Evolutionary conservation across 2,888 invertebrate species (phyloP).

Genomic region (Pandemis heparana): DNA sequence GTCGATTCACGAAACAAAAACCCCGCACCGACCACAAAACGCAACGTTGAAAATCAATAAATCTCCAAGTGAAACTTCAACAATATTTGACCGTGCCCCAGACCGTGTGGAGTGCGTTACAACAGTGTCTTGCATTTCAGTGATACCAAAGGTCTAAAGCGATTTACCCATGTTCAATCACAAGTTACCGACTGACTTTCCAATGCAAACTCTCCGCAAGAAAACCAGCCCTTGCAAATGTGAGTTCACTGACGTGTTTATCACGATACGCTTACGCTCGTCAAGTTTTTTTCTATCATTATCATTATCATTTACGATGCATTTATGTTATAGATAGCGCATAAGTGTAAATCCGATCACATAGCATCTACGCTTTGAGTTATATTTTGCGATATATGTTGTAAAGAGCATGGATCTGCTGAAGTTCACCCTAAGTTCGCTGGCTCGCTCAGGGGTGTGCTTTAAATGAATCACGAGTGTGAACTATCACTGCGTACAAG

Average conservation of each 20-base stretch:
- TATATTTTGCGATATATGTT: slow-evolving; percentile 77
- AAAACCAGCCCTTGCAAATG: slow-evolving; percentile 97
- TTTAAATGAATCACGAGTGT: too few species aligned
- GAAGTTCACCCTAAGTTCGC: slow-evolving; percentile 58
- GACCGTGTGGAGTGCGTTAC: slow-evolving; percentile 63
- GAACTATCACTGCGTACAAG: too few species aligned
- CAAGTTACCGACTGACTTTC: slow-evolving; percentile 85
- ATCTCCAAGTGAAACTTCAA: slow-evolving; percentile 64
- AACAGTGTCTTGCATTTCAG: slow-evolving; percentile 79
- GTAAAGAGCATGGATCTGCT: slow-evolving; percentile 75
- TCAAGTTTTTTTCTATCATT: slow-evolving; percentile 56
- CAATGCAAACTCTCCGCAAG: slow-evolving; percentile 97
- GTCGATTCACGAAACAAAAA: slow-evolving; percentile 54
- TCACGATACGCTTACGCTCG: slow-evolving; percentile 53
- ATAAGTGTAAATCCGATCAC: slow-evolving; percentile 69
- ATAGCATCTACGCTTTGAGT: slow-evolving; percentile 70
- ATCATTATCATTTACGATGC: slow-evolving; percentile 59
- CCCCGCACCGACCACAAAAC: slow-evolving; percentile 52
- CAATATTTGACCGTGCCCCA: slow-evolving; percentile 55
- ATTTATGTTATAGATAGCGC: slow-evolving; percentile 70
- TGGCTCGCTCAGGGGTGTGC: slow-evolving; percentile 8
- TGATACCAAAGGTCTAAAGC: slow-evolving; percentile 63
- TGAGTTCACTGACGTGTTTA: slow-evolving; percentile 86
- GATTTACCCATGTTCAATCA: slow-evolving; percentile 83
- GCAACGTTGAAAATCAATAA: slow-evolving; percentile 77